A percentile compares a stretch with the other conserved stretches of the same genome.
Conservation (phyloP, 2,113 vertebrate species). For the Toxotes chatareus region DNA sequence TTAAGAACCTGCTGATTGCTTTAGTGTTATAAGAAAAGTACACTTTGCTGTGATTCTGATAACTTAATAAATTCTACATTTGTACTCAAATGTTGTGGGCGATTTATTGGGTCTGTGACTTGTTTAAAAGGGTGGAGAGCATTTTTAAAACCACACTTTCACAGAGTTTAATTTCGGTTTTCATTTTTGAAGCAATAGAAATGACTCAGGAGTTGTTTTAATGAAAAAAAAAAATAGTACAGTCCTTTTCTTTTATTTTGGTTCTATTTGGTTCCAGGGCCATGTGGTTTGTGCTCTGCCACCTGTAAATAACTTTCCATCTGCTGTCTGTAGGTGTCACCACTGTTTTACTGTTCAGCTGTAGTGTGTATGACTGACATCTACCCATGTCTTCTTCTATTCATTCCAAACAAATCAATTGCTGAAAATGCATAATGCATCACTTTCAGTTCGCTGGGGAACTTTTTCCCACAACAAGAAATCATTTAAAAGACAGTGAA, state of each 20-base stretch:
- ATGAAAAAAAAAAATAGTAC: too few relatives aligned
- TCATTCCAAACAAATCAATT: neutral
- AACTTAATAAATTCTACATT: conserved; percentile 1
- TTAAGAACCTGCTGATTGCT: neutral
- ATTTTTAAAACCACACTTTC: neutral
- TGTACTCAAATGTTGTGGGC: conserved; percentile 6
- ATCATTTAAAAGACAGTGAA: neutral
- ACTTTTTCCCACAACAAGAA: too few relatives aligned
- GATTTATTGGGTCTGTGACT: neutral
- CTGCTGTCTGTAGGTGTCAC: conserved; percentile 15
- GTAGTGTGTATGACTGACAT: neutral
- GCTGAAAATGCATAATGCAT: neutral
- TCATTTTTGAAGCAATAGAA: too few relatives aligned
- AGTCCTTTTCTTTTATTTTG: neutral
- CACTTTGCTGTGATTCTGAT: neutral
- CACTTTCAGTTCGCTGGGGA: neutral
- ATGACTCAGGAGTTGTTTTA: too few relatives aligned
- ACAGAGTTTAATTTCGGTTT: neutral
- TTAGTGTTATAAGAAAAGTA: neutral
- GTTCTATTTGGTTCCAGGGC: too few relatives aligned
- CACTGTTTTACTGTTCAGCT: conserved; percentile 1
- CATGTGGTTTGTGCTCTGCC: neutral
- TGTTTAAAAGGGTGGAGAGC: too few relatives aligned
- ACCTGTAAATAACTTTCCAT: neutral
- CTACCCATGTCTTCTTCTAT: neutral